Evolutionary conservation across 2,113 vertebrate species (phyloP), one percentile per base, ranked within the genome.

Genomic region (Patagioenas fasciata): DNA sequence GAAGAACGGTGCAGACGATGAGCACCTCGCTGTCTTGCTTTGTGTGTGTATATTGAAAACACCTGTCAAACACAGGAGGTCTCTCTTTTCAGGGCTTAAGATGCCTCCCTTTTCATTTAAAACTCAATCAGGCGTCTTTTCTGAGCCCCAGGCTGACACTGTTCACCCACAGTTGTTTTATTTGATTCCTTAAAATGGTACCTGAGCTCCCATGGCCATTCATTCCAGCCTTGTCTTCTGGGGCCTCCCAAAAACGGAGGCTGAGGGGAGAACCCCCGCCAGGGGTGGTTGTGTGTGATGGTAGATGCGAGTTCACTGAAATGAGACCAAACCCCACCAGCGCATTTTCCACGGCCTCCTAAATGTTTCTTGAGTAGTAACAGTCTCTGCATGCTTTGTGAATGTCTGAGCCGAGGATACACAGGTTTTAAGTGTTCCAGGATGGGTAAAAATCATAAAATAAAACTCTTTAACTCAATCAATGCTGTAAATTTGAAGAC

Each of bases 311-410:
- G 78, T 67, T 92, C 70, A 44, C 74, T 85, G 14, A 67, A 87
- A 61, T 48, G 31, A 91, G 57, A 82, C 57, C 69, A 54, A 7
- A 83, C 42, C 26, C 80, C 86, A 38, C 13, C 53, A 65, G 67
- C 10, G 1, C 66, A 60, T 95, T 88, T 94, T 89, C 69, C 69
- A 58, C 73, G 66, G 65, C 89, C 85, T 82, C 84, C 78, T 91
- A 72, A 40, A 62, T 48, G 89, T 93, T 73, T 77, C 80, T 80
- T 65, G 65, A 71, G 89, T 96, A 90, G 88, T 89, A 60, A 69
- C 90, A 61, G 81, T 88, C 83, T 86, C 94, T 56, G 34, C 95
- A 96, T 95, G 94, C 80, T 81, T 96, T 96, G 73, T 94, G 81
- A 91, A 48, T 96, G 80, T 89, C 78, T 93, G 69, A 94, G 90